Evolutionary conservation across 2,797 vertebrate species (phyloP).

Genomic region (Trachops cirrhosus): DNA sequence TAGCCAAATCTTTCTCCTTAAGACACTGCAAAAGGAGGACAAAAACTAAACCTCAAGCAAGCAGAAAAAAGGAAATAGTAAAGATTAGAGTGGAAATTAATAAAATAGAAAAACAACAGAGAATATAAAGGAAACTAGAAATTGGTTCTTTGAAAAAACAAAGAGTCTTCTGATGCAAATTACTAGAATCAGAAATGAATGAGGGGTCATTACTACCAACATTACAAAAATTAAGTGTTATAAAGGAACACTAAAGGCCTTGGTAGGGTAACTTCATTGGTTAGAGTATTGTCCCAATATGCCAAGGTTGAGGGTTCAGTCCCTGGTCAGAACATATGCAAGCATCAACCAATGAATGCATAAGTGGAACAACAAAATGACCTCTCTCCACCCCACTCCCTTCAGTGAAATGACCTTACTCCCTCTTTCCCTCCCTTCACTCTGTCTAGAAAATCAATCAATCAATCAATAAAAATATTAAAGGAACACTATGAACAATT

Average conservation of each 20-base stretch:
- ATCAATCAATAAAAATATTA: not conserved
- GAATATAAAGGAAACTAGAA: not conserved
- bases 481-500: not conserved
- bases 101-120: not conserved
- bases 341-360: too few relatives aligned
- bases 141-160: not conserved
- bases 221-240: not conserved
- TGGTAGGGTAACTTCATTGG: too few relatives aligned
- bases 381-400: too few relatives aligned
- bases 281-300: too few relatives aligned
- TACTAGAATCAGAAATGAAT: not conserved
- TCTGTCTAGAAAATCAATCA: too few relatives aligned
- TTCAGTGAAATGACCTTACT: too few relatives aligned
- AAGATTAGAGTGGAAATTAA: not conserved
- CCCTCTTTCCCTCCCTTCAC: too few relatives aligned
- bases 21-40: not conserved
- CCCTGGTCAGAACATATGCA: too few relatives aligned
- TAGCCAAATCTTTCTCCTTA: not conserved
- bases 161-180: not conserved
- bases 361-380: not conserved
- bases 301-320: too few relatives aligned
- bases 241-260: too few relatives aligned
- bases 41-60: not conserved
- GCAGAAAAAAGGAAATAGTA: not conserved
- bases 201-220: not conserved